These are phyloP conservation scores for Ceratosolen solmsi DNA, from an alignment of 1,140 invertebrate species.

Conservation along the genomic window DNA sequence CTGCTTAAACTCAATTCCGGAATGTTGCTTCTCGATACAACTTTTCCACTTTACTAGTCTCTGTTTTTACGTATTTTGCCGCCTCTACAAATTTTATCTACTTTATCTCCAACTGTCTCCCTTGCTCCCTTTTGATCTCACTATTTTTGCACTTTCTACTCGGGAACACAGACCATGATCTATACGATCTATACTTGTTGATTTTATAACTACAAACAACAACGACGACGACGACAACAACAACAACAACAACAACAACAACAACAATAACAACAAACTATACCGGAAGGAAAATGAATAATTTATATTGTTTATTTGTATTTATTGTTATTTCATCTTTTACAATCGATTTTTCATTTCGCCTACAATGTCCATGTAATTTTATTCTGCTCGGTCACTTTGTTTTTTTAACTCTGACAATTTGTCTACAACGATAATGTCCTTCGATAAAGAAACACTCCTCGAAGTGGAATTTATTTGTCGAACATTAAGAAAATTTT, in stretches of 20 bases:
- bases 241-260: no score
- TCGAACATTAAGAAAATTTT: no score
- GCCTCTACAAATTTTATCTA: not conserved
- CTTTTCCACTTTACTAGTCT: conserved; percentile 7
- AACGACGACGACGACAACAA: no score
- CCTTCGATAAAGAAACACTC: no score
- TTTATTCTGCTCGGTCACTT: not conserved
- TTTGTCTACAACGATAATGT: not conserved
- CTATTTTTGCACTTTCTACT: not conserved
- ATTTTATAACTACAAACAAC: no score
- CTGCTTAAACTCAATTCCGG: conserved; percentile 19
- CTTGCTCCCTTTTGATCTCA: not conserved
- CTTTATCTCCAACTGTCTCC: not conserved
- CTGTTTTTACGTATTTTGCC: conserved; percentile 10
- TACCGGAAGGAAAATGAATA: no score
- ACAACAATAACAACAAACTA: no score
- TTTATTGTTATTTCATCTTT: conserved; percentile 15
- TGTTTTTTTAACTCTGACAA: not conserved
- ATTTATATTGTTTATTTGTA: no score
- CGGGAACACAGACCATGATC: not conserved
- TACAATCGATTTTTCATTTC: not conserved
- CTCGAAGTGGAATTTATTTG: no score
- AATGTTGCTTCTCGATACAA: conserved; percentile 31
- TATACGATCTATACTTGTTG: not conserved
- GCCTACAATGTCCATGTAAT: not conserved